Evolutionary conservation across 35 echinoderm and acorn worm genomes (phyloP).

Genomic region (Heliocidaris erythrogramma): DNA sequence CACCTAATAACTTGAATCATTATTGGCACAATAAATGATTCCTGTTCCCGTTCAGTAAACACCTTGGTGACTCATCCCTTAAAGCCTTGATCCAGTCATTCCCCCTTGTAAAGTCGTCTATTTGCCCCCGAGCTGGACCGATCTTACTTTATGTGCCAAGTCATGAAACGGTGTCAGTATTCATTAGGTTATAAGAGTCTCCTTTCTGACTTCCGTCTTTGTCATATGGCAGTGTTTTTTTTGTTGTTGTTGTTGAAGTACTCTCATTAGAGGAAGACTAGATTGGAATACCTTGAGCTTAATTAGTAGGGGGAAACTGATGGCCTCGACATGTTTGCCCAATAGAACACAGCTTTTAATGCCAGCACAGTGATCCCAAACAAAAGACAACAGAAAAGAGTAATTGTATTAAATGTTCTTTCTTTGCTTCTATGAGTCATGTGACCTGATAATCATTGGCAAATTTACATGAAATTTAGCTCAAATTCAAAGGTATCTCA

Average conservation of each 20-base stretch:
- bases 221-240: not conserved
- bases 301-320: not conserved
- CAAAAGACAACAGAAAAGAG: not conserved
- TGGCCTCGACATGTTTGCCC: not conserved
- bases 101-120: not conserved
- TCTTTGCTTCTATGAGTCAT: not conserved
- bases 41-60: not conserved
- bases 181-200: not conserved
- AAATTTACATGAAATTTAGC: not conserved
- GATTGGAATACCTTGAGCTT: not conserved
- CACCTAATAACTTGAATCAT: not conserved
- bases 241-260: not conserved
- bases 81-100: not conserved
- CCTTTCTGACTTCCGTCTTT: not conserved
- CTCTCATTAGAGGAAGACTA: not conserved
- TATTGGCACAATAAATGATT: constrained; percentile 12
- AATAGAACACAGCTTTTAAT: not conserved
- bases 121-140: not conserved
- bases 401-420: not conserved
- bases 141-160: not conserved
- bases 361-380: not conserved
- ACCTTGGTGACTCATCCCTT: not conserved
- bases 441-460: not conserved
- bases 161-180: not conserved
- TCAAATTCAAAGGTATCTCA: no score